Evolutionary conservation across 2,113 vertebrate genomes (phyloP), one percentile per base, ranked within the genome.

Genomic region (Scartelaos histophorus): DNA sequence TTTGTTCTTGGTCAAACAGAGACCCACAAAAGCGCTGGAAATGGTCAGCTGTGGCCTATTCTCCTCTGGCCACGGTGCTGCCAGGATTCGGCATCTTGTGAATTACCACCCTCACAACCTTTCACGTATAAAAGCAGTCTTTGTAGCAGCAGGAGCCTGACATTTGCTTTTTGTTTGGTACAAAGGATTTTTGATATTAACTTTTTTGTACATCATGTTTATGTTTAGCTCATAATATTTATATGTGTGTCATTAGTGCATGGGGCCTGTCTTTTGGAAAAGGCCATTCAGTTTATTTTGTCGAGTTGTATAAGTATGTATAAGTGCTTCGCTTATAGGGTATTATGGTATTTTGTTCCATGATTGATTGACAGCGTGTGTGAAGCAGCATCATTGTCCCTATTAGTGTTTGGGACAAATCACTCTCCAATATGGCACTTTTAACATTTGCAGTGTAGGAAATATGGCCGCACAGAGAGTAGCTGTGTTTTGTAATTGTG

Each of bases 1-100:
- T 92, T 90, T 92, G 91, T 92, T 90, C 78, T 79, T 80, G 67
- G 90, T 91, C 89, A 91, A 91, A 92, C 90, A 91, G 88, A 91
- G 87, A 77, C 82, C 82, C 86, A 91, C 89, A 92, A 91, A 89
- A 78, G 81, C 83, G 77, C 80, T 85, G 87, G 83, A 85, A 89
- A 86, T 61, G 70, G 77, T 82, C 78, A 79, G 75, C 83, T 58
- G 0, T 67, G 74, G 87, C 80, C 87, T 82, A 82, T 90, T 92
- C 85, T 87, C 88, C 88, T 82, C 85, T 82, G 85, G 82, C 86
- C 85, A 79, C 85, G 65, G 57, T 67, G 75, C 82, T 88, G 85
- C 88, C 90, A 90, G 67, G 83, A 80, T 70, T 51, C 81, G 79
- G 67, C 86, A 89, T 88, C 84, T 87, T 83, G 79, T 78, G 84